Conservation (phyloP, 2,797 vertebrate genomes). For the Acrocephalus scirpaceus region DNA sequence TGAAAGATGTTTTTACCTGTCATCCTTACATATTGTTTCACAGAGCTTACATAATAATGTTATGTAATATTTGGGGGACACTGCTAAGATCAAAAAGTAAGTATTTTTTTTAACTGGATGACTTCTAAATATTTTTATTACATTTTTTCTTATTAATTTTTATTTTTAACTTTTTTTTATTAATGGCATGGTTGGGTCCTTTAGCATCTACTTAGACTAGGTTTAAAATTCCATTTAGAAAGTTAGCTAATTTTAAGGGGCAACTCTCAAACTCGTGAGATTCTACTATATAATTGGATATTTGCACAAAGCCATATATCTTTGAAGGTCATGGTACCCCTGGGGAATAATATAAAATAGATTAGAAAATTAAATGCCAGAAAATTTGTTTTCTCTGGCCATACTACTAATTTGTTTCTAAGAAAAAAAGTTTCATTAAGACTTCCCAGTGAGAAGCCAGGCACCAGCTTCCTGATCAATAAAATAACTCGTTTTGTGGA, state of each 20-base stretch:
- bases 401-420: slow-evolving; percentile 85
- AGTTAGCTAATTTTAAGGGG: slow-evolving; percentile 75
- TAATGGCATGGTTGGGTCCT: not conserved
- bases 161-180: not conserved
- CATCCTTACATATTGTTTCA: not conserved
- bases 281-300: slow-evolving; percentile 86
- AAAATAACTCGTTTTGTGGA: slow-evolving; percentile 56
- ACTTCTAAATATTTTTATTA: not conserved
- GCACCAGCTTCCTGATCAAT: slow-evolving; percentile 74
- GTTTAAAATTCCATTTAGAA: slow-evolving; percentile 75
- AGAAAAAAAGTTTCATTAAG: slow-evolving; percentile 81
- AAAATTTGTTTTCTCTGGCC: slow-evolving; percentile 84
- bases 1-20: not conserved
- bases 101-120: not conserved
- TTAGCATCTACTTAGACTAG: not conserved
- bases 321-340: slow-evolving; percentile 79
- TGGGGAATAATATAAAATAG: slow-evolving; percentile 90
- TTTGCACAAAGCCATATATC: slow-evolving; percentile 81
- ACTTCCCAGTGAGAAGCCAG: slow-evolving; percentile 73
- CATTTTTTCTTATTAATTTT: not conserved
- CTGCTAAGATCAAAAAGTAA: not conserved
- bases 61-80: not conserved
- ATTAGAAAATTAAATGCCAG: slow-evolving; percentile 87
- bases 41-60: not conserved
- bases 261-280: slow-evolving; percentile 77